A percentile compares a stretch with the other conserved stretches of the same genome.
phyloP scores from a whole-genome alignment of 2,113 vertebrate species.

The Xenopus laevis region DNA sequence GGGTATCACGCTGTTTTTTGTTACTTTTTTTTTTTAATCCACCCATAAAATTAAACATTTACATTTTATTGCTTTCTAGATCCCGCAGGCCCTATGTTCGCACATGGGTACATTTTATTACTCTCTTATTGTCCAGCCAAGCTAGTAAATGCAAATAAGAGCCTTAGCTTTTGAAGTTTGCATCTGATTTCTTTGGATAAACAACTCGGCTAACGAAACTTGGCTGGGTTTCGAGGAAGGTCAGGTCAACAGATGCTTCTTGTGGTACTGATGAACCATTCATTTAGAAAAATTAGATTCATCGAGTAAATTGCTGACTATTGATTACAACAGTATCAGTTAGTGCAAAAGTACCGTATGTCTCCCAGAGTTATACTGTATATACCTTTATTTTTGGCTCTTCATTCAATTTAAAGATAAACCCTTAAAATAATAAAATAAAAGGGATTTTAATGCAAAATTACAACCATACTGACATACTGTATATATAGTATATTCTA shows the following conservation, averaged over 20 bases:
- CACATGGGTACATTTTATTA: conserved; percentile 15
- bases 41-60: not conserved
- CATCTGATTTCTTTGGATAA: conserved; percentile 8
- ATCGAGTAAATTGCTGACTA: conserved; percentile 13
- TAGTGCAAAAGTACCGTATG: too few relatives aligned
- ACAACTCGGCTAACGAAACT: conserved; percentile 6
- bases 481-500: too few relatives aligned
- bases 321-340: conserved; percentile 12
- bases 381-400: not conserved
- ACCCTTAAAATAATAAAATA: too few relatives aligned
- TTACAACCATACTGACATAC: too few relatives aligned
- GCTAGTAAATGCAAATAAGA: conserved; percentile 18
- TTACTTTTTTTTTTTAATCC: too few relatives aligned
- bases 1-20: too few relatives aligned
- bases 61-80: not conserved
- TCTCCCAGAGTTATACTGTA: not conserved
- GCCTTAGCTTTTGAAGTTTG: conserved; percentile 2
- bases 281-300: conserved; percentile 35
- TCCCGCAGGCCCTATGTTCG: not conserved
- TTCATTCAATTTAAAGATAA: not conserved
- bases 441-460: too few relatives aligned
- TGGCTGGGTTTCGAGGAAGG: not conserved
- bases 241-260: conserved; percentile 18
- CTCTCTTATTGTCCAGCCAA: not conserved
- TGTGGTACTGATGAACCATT: conserved; percentile 18